phyloP scores from a whole-genome alignment of 2,113 vertebrate species.

The Sialia sialis region DNA sequence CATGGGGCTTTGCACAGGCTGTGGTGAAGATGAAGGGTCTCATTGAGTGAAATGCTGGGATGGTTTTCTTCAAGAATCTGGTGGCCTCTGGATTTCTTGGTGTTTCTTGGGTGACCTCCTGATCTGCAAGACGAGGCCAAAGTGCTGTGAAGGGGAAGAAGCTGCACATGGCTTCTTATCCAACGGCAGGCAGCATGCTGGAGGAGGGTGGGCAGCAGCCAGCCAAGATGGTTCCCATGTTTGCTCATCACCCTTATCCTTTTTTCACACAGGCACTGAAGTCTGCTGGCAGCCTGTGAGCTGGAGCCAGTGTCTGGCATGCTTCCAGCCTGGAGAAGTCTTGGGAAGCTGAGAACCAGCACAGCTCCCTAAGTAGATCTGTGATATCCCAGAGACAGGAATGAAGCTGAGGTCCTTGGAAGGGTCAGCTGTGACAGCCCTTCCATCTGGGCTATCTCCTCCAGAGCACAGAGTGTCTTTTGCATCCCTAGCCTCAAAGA shows the following conservation, averaged over 20 bases:
- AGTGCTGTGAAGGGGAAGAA: not conserved
- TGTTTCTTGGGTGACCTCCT: not conserved
- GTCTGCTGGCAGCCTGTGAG: not conserved
- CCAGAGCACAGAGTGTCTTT: not conserved
- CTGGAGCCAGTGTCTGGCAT: not conserved
- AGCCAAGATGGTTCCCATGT: not conserved
- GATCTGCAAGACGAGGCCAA: not conserved
- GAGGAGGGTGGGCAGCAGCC: not conserved
- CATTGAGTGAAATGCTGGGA: rapidly evolving
- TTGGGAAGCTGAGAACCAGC: not conserved
- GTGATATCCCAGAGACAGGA: not conserved
- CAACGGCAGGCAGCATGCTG: rapidly evolving
- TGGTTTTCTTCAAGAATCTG: not conserved
- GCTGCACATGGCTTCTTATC: not conserved
- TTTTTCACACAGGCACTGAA: not conserved
- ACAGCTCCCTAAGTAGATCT: not conserved
- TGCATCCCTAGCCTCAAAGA: not conserved
- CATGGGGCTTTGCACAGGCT: rapidly evolving
- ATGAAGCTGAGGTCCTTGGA: not conserved
- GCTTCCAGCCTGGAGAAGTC: not conserved
- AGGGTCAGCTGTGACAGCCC: not conserved
- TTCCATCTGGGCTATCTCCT: not conserved
- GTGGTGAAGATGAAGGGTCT: not conserved
- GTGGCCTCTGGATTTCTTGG: not conserved
- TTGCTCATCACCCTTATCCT: not conserved